Base-by-base conservation (phyloP, 2,888 invertebrate genomes). In the Hyposoter didymator region DNA sequence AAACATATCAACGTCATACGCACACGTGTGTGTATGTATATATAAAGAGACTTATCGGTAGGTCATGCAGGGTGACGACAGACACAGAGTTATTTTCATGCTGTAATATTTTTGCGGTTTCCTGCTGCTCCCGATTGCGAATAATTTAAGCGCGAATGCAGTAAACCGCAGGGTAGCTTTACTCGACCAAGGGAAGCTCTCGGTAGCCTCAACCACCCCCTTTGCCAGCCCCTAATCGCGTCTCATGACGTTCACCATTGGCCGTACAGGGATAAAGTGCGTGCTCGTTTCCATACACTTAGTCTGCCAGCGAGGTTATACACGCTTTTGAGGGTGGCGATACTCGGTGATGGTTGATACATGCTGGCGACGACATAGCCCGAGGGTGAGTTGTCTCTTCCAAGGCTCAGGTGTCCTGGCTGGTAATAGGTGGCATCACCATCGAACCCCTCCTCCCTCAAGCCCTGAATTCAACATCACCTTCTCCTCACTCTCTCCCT, bases 71-170 rank as follows among this genome's bases (percentile, higher is more conserved):
- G 52, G 43, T 66, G 66, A 66, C 19, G 49, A 74, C 55, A 67
- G 32, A 66, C 52, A 49, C 43, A 28, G 32, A 35, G 59, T 22
- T 52, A 66, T 52, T 64, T 35, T 22, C 28, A 69, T 59, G 76
- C 59, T 62, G 88, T 88, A 91, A 90, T 93, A 93, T 93, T 93
- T 93, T 93, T 93, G 93, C 88, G 93, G 92, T 92, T 92, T 91
- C 88, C 89, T 85, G 66, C 72, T 22, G 72, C 75, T 82, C 67
- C 76, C 80, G 83, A 85, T 85, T 83, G 90, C 89, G 91, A 92
- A 93, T 93, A 92, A 93, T 93, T 93, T 91, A 93, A 90, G 89
- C 89, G 88, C 84, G 90, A 90, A 90, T 91, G 85, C 85, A 80
- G 83, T 74, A 79, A 85, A 85, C 85, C 85, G 83, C 83, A 85